These are phyloP conservation scores for Sebastes wilsoni DNA, from an alignment of 2,797 vertebrate species.

Conservation along the genomic window DNA sequence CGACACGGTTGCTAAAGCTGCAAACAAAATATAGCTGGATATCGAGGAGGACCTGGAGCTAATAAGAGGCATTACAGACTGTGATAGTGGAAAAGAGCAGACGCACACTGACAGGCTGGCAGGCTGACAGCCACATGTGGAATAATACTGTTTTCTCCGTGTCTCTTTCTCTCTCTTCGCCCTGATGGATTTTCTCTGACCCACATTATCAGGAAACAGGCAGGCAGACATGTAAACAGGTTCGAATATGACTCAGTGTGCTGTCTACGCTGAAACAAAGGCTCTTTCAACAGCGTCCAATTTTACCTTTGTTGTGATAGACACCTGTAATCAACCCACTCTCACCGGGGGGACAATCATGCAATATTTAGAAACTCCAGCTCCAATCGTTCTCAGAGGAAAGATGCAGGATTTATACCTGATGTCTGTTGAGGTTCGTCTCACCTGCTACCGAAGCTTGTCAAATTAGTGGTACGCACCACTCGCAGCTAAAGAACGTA, in stretches of 20 bases:
- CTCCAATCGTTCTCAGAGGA: conserved; percentile 13
- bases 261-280: conserved; percentile 63
- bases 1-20: conserved; percentile 54
- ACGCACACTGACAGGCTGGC: conserved; percentile 32
- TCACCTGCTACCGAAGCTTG: conserved; percentile 20
- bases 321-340: conserved; percentile 57
- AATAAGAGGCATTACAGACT: conserved; percentile 53
- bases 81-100: conserved; percentile 35
- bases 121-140: conserved; percentile 42
- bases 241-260: conserved; percentile 57
- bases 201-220: conserved; percentile 66
- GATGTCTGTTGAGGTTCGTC: conserved; percentile 29
- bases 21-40: conserved; percentile 56
- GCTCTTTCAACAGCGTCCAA: conserved; percentile 46
- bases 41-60: conserved; percentile 41
- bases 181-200: conserved; percentile 69
- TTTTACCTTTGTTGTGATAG: conserved; percentile 48
- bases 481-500: background rate
- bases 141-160: conserved; percentile 43
- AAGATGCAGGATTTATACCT: conserved; percentile 50
- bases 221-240: conserved; percentile 59
- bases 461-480: conserved; percentile 12
- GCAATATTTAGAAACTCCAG: conserved; percentile 59
- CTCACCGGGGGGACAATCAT: conserved; percentile 45
- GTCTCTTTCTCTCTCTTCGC: conserved; percentile 13